Evolutionary conservation across 2,888 invertebrate species (phyloP).

Genomic region (Suillia variegata): DNA sequence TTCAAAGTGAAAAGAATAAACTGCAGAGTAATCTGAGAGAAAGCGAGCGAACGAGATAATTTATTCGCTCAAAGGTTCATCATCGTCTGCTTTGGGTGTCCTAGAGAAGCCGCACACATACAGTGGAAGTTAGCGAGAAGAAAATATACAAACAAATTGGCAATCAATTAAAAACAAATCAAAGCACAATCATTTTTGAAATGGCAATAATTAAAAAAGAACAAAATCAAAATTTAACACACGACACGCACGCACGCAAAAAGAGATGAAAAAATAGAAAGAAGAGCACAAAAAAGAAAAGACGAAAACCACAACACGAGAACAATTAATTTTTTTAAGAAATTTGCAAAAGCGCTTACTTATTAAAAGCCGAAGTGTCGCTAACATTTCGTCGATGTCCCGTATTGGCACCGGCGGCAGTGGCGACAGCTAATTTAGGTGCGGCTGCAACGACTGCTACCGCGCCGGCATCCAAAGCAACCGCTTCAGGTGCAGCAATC

Average conservation of each 20-base stretch:
- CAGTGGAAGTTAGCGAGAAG: slow-evolving; percentile 18
- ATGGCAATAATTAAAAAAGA: too few relatives aligned
- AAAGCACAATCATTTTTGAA: too few relatives aligned
- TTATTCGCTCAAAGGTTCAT: slow-evolving; percentile 42
- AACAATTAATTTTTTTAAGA: slow-evolving; percentile 20
- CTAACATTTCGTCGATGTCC: slow-evolving; percentile 82
- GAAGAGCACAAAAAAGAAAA: slow-evolving; percentile 40
- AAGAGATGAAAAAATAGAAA: slow-evolving; percentile 33
- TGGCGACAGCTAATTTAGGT: too few relatives aligned
- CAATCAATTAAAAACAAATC: too few relatives aligned
- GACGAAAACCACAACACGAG: slow-evolving; percentile 32
- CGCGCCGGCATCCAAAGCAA: slow-evolving; percentile 22
- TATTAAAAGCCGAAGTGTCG: slow-evolving; percentile 82
- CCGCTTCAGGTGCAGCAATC: slow-evolving; percentile 22
- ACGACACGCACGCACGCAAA: slow-evolving; percentile 6
- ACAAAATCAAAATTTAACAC: too few relatives aligned
- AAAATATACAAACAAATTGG: slow-evolving; percentile 28
- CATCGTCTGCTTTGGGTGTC: slow-evolving; percentile 23
- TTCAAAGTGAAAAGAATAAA: too few relatives aligned
- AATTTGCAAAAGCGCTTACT: too few relatives aligned
- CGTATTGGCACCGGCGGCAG: slow-evolving; percentile 22
- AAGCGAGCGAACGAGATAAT: too few relatives aligned
- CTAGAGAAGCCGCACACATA: slow-evolving; percentile 16
- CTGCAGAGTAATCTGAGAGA: too few relatives aligned
- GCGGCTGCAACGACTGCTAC: slow-evolving; percentile 19